Base-by-base conservation (phyloP, 2,888 invertebrate species). In the Epinotia brunnichana region DNA sequence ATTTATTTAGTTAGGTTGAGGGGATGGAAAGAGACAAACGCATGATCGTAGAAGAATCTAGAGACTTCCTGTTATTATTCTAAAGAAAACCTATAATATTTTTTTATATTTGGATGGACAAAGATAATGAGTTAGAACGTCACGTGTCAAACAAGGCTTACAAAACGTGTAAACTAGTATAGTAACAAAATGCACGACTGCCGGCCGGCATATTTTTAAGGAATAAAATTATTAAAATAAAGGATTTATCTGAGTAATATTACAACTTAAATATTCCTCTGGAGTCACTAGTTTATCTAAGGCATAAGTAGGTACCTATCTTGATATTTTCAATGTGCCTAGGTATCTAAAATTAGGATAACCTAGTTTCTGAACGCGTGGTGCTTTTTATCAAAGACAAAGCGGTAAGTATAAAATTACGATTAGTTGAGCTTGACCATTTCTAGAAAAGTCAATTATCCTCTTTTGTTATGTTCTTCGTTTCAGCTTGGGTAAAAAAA, bases 31-130 rank as follows among this genome's bases (percentile, higher is more conserved):
- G n/a, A 44, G 35, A n/a, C 9, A 39, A 44, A 10, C 29, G 44
- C 29, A 44, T 15, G 9, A 48, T 39, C 19, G 35, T 70, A 35
- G 71, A 67, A 60, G 29, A n/a, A 35, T 71, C 71, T 67, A 60
- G 66, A 71, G 35, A 19, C 15, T 39, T 35, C 39, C n/a, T 48
- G 15, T 48, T 44, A 48, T 48, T 24, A 48, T 62, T 62, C 15
- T 15, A 19, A 24, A 61, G 2, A 48, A 24, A 61, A 35, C 13
- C 9, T 7, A 19, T n/a, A n/a, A n/a, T n/a, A n/a, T n/a, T n/a
- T 39, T 21, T 35, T 35, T 19, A 17, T 41, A 62, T 19, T 21
- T 41, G 69, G 61, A 53, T n/a, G 3, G 10, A 24, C 24, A 24
- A 15, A 15, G n/a, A n/a, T n/a, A n/a, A n/a, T n/a, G n/a, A n/a